Conservation (phyloP, 2,888 invertebrate genomes). For the Phyllotreta striolata region DNA sequence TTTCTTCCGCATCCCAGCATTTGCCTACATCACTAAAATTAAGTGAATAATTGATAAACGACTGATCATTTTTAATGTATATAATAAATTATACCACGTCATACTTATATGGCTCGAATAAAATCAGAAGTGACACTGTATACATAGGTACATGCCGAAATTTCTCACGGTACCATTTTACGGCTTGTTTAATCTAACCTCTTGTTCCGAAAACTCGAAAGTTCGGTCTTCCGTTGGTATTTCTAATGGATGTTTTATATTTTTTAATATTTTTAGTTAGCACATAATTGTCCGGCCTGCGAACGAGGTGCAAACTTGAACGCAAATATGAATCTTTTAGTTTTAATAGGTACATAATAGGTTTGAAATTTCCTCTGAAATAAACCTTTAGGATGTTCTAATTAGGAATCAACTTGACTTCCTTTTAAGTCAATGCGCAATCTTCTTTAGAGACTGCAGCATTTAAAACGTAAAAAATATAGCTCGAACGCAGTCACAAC, state of each 20-base stretch:
- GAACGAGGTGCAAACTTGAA: no score
- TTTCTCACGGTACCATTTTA: slow-evolving; percentile 28
- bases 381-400: slow-evolving; percentile 3
- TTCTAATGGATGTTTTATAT: slow-evolving; percentile 4
- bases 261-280: background rate
- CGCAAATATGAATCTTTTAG: no score
- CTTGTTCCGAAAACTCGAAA: slow-evolving; percentile 10
- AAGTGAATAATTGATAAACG: background rate
- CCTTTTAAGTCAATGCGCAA: no score
- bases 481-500: slow-evolving; percentile 15
- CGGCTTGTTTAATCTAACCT: slow-evolving; percentile 27
- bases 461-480: background rate
- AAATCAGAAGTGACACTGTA: slow-evolving; percentile 8
- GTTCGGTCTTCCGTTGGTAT: slow-evolving; percentile 1
- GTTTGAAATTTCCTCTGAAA: no score
- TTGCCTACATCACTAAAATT: no score
- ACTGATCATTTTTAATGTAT: slow-evolving; percentile 4
- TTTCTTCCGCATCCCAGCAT: no score
- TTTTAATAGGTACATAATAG: no score
- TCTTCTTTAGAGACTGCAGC: no score
- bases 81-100: no score
- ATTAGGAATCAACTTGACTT: no score
- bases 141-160: slow-evolving; percentile 13
- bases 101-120: background rate
- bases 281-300: background rate